Percentiles rank a stretch among this genome's conserved stretches.
These are phyloP conservation scores for Turritopsis dohrnii DNA, from an alignment of 30 jellyfish, hydroid and myxozoan species.

Conservation along the genomic window DNA sequence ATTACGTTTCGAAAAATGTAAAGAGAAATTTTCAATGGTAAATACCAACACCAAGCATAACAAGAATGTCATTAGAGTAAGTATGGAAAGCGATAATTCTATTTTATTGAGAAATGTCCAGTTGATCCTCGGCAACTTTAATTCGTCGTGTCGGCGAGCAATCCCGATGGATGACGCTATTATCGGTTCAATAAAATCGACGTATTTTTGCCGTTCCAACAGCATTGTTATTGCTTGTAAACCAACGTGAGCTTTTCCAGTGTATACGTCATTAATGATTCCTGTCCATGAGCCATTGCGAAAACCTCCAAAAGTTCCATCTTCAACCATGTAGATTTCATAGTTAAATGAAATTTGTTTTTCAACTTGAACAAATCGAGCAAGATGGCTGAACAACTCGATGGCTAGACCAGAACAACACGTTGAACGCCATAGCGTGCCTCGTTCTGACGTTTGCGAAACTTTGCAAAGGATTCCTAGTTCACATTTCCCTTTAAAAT, in stretches of 20 bases:
- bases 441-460: not conserved
- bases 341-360: not conserved
- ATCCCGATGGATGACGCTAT: slow-evolving; percentile 8
- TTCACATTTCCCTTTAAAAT: slow-evolving; percentile 1
- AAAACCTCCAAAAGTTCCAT: slow-evolving; percentile 17
- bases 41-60: not conserved
- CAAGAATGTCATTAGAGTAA: not conserved
- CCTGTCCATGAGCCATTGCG: slow-evolving; percentile 24
- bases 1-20: not conserved
- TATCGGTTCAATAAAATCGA: slow-evolving; percentile 18
- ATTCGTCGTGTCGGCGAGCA: not conserved
- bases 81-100: not conserved
- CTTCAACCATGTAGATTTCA: slow-evolving; percentile 21
- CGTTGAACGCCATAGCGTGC: not conserved
- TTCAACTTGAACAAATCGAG: not conserved
- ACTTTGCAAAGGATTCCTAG: slow-evolving; percentile 8
- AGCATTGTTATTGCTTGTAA: slow-evolving; percentile 1
- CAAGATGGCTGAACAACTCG: not conserved
- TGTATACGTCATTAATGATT: slow-evolving; percentile 12
- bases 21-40: not conserved
- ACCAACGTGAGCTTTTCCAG: slow-evolving; percentile 26
- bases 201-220: not conserved
- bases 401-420: slow-evolving; percentile 17
- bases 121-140: not conserved
- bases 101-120: not conserved